These are phyloP conservation scores for Notoglanidium macrostoma DNA, from an alignment of 2,797 vertebrate genomes.

Conservation along the genomic window DNA sequence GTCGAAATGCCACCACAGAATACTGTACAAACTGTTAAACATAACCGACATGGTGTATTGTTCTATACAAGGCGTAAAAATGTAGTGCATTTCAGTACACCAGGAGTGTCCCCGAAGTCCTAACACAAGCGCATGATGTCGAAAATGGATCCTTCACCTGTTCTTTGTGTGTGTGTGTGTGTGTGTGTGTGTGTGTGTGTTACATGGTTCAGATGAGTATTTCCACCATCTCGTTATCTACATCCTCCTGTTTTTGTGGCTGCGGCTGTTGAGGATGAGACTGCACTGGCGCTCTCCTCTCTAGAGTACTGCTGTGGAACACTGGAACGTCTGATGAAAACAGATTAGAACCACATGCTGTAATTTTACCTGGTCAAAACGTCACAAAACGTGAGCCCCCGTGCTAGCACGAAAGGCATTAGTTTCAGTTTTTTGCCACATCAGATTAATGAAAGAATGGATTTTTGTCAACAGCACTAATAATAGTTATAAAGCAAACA, in stretches of 20 bases:
- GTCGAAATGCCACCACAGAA: constrained; percentile 51
- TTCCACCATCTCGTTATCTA: constrained; percentile 94
- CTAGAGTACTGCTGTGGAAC: constrained; percentile 84
- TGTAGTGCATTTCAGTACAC: constrained; percentile 41
- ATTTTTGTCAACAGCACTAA: not conserved
- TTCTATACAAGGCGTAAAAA: constrained; percentile 39
- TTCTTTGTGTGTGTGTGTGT: constrained; percentile 13
- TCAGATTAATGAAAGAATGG: too few relatives aligned
- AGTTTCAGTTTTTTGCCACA: not conserved
- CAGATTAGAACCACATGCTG: not conserved
- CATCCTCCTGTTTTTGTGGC: constrained; percentile 76
- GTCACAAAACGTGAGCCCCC: not conserved
- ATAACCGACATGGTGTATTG: constrained; percentile 1
- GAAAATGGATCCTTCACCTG: constrained; percentile 62
- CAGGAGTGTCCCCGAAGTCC: constrained; percentile 9
- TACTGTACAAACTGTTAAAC: constrained; percentile 55
- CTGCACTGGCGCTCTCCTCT: constrained; percentile 84
- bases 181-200: constrained; percentile 18
- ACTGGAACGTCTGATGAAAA: constrained; percentile 72
- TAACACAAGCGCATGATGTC: constrained; percentile 16
- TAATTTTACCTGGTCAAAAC: not conserved
- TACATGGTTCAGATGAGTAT: constrained; percentile 88
- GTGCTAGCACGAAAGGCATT: not conserved
- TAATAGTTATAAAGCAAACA: not conserved
- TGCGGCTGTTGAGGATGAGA: constrained; percentile 79